Base-by-base conservation (phyloP, 2,113 vertebrate species). In the Brachionichthys hirsutus region DNA sequence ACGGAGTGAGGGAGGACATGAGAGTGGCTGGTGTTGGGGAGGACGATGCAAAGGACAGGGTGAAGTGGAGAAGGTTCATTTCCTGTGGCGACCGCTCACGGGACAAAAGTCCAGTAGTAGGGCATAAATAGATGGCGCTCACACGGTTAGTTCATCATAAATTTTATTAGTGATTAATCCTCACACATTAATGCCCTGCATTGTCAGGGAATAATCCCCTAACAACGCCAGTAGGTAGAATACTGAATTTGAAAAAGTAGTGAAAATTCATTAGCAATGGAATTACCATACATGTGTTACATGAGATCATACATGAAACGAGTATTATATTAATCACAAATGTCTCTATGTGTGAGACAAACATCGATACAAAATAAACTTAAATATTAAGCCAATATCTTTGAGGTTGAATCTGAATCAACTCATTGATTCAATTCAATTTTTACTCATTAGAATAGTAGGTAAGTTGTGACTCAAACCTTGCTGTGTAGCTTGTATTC, bases 391-490 rank as follows among this genome's bases (percentile, higher is more conserved):
- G 85, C 79, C 84, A 78, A 78, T 75, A 85, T 30, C 24, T 30
- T 30, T 4, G 8, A 30, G 3, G 24, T 30, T 30, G 24, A 30
- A 30, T 30, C 24, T 30, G 24, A 30, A 30, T 4, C 24, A 30
- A 30, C 24, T 30, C 5, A 30, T 30, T 30, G n/a, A n/a, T n/a
- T n/a, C n/a, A n/a, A n/a, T 99, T 1, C 97, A 99, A 74, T 99
- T 99, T 87, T 78, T 98, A 59, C 83, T 99, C 2, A 93, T 98
- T 92, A 94, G 95, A 75, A 49, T 98, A 48, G 77, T 98, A 18
- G 96, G 97, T 98, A 88, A 94, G 94, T 90, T 49, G 2, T 44
- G 18, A 40, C 15, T n/a, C 16, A 62, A 48, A 34, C 9, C n/a
- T 16, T 34, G 6, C 5, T 35, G 8, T 50, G 19, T 20, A 9